Percentiles rank a stretch among this genome's conserved stretches.
Conservation (phyloP, 1,140 invertebrate species). For the Leptoteleia sp. region DNA sequence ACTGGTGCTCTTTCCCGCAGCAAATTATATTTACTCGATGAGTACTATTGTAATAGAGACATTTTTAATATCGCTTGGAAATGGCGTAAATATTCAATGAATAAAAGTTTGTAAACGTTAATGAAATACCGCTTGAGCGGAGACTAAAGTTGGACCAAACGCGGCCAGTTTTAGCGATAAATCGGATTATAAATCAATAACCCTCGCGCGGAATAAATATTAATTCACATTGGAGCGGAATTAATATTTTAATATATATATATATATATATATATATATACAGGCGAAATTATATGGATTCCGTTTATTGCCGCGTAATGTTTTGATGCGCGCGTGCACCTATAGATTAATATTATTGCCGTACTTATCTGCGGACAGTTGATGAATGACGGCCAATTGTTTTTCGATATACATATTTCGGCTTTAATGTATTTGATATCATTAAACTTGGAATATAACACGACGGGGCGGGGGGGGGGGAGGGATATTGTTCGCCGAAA, state of each 20-base stretch:
- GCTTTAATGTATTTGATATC: constrained; percentile 29
- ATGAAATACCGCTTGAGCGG: constrained; percentile 31
- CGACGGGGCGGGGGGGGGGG: background rate
- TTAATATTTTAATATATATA: constrained; percentile 55
- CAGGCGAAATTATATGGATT: constrained; percentile 39
- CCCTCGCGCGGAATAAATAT: constrained; percentile 43
- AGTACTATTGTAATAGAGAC: constrained; percentile 14
- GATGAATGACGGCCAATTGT: constrained; percentile 48
- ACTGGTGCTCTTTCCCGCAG: too few relatives aligned
- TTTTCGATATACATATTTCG: constrained; percentile 44
- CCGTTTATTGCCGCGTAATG: constrained; percentile 43
- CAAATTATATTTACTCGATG: constrained; percentile 18
- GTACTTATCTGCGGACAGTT: constrained; percentile 40
- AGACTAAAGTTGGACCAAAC: constrained; percentile 14
- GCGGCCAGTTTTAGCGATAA: constrained; percentile 37
- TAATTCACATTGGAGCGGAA: constrained; percentile 30
- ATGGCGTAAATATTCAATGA: constrained; percentile 33
- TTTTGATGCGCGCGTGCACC: constrained; percentile 31
- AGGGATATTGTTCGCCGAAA: constrained; percentile 12
- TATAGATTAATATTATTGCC: constrained; percentile 50
- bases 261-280: constrained; percentile 42
- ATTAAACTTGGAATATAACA: constrained; percentile 23
- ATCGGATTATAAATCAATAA: constrained; percentile 59
- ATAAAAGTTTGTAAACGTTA: constrained; percentile 48
- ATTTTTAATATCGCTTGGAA: constrained; percentile 44